Evolutionary conservation across 2,888 invertebrate species (phyloP).

Genomic region (Hypolimnas misippus): DNA sequence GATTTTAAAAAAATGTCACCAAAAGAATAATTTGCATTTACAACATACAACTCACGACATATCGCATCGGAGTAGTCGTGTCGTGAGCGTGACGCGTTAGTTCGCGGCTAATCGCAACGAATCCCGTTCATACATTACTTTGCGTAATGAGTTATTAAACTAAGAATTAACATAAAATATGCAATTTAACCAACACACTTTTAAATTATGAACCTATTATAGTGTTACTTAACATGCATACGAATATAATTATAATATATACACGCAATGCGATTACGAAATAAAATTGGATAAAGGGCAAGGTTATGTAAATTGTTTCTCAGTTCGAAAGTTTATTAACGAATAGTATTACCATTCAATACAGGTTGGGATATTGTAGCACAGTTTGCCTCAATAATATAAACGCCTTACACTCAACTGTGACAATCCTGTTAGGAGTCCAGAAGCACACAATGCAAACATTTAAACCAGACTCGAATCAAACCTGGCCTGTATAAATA

Average conservation of each 20-base stretch:
- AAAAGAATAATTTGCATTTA: no score
- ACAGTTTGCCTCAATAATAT: background rate
- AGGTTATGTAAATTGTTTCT: background rate
- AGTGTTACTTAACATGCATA: slow-evolving; percentile 5
- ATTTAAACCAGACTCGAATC: no score
- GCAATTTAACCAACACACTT: slow-evolving; percentile 10
- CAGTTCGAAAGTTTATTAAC: slow-evolving; percentile 7
- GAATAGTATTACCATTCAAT: background rate
- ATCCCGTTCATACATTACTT: background rate
- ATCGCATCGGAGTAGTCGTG: no score
- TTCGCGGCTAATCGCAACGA: background rate
- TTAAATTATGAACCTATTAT: slow-evolving; percentile 8
- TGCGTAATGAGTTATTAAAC: slow-evolving; percentile 19
- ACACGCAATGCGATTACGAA: slow-evolving; percentile 16
- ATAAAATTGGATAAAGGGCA: slow-evolving; percentile 12
- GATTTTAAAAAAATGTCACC: no score
- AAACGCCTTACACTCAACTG: no score
- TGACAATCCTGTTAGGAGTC: no score
- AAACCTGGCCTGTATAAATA: no score
- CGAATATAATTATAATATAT: slow-evolving; percentile 11
- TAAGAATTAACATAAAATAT: slow-evolving; percentile 23
- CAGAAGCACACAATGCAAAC: no score
- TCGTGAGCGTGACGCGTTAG: background rate
- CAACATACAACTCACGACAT: no score
- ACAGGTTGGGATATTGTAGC: background rate